Base-by-base conservation (phyloP, 2,888 invertebrate genomes). In the Ephialtes manifestator region DNA sequence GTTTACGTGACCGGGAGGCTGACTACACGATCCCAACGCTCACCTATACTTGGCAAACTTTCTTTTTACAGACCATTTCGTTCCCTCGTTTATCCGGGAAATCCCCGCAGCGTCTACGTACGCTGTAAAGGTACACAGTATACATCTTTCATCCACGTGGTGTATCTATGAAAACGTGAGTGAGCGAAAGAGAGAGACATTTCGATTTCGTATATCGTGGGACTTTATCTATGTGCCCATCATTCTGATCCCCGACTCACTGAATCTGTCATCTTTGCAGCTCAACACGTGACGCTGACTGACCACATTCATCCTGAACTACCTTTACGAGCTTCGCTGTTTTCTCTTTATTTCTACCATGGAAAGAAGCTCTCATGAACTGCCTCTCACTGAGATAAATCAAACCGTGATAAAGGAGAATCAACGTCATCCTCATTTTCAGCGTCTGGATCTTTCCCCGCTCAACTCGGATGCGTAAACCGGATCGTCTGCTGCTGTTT, bases 1-100 rank as follows among this genome's bases (percentile, higher is more conserved):
- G 91, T 89, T 90, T 92, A 93, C 93, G 93, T 93, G 93, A 93
- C 92, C 92, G 90, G 93, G 70, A 71, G 81, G 75, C 74, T 83
- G 86, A 78, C 83, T 83, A 46, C 80, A 75, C 67, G 35, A 83
- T 83, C 72, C 60, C 58, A 68, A 53, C 35, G 51, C 43, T 83
- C 70, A 18, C 53, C 74, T 15, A 71, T 76, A 79, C 85, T 75
- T 70, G 75, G 77, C 39, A 58, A 85, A 79, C 65, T 78, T 85
- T 75, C 58, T 79, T 74, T 77, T 78, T 79, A 82, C 65, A 31
- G 82, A 71, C 85, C 81, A 85, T 85, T 85, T 79, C 75, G 82
- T 79, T 85, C 55, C 70, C 48, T 82, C 82, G 85, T 79, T 85
- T 74, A 81, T 85, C 82, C 51, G 60, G 43, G 43, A 60, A 79